These are phyloP conservation scores for Andricus grossulariae DNA, from an alignment of 1,140 invertebrate genomes.

Conservation along the genomic window DNA sequence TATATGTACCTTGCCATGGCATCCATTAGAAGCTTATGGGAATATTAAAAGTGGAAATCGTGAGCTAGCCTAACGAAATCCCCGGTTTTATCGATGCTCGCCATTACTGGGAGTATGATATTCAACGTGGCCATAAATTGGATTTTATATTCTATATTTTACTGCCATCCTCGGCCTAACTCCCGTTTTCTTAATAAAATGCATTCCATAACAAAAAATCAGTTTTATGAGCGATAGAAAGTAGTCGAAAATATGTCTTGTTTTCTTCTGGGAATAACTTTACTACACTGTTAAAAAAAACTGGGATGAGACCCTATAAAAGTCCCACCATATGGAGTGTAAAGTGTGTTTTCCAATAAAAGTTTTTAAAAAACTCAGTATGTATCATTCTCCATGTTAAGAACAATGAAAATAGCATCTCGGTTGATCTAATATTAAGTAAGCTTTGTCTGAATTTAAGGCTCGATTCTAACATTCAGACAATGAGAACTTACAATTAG, in stretches of 20 bases:
- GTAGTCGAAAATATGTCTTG: background rate
- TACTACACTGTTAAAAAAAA: too few relatives aligned
- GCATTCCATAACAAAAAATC: slow-evolving; percentile 18
- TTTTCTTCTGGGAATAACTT: background rate
- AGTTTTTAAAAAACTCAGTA: too few relatives aligned
- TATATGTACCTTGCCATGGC: slow-evolving; percentile 1
- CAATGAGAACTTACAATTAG: too few relatives aligned
- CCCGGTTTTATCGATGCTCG: slow-evolving; percentile 28
- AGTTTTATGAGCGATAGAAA: slow-evolving; percentile 10
- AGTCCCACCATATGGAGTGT: too few relatives aligned
- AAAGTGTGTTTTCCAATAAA: too few relatives aligned
- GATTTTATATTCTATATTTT: slow-evolving; percentile 29
- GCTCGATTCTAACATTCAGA: too few relatives aligned
- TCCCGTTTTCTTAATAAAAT: slow-evolving; percentile 28
- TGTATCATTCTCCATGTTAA: too few relatives aligned
- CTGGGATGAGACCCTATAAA: too few relatives aligned
- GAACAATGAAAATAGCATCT: too few relatives aligned
- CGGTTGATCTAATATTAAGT: too few relatives aligned
- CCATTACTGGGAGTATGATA: slow-evolving; percentile 26
- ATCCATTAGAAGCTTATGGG: slow-evolving; percentile 30
- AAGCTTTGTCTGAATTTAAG: too few relatives aligned
- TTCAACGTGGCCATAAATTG: slow-evolving; percentile 24
- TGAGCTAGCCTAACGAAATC: slow-evolving; percentile 26
- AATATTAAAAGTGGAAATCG: slow-evolving; percentile 32
- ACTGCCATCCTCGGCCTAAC: slow-evolving; percentile 8